Evolutionary conservation across 1,140 invertebrate genomes (phyloP).

Genomic region (Zaprionus capensis): DNA sequence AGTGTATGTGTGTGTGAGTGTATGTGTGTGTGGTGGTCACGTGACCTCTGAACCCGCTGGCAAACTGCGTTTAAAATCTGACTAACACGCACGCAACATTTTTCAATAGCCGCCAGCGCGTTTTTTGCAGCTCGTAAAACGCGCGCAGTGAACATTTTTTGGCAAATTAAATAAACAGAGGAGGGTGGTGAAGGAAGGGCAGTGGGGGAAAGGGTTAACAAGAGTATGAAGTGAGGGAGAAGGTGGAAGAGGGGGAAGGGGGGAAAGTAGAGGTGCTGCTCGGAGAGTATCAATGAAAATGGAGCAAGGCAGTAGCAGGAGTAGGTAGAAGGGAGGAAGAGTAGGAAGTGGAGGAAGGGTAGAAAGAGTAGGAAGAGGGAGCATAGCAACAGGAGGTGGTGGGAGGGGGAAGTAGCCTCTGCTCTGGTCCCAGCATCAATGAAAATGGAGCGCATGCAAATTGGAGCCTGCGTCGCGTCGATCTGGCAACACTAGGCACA

Average conservation of each 20-base stretch:
- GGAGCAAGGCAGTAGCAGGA: not conserved
- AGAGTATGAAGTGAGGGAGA: not conserved
- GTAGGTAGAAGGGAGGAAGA: too few relatives aligned
- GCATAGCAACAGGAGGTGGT: too few relatives aligned
- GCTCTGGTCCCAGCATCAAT: not conserved
- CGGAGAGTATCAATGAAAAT: constrained; percentile 49
- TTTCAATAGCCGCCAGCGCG: constrained; percentile 67
- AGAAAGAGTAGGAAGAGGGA: too few relatives aligned
- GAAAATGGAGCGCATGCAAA: constrained; percentile 45
- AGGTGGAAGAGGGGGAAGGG: not conserved
- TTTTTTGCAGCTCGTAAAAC: constrained; percentile 62
- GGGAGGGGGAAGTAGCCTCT: too few relatives aligned
- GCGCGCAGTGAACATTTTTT: constrained; percentile 69
- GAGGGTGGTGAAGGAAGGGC: constrained; percentile 14
- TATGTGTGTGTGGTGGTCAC: constrained; percentile 18
- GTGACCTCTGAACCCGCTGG: not conserved
- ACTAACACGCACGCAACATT: constrained; percentile 74
- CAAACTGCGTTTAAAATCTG: constrained; percentile 69
- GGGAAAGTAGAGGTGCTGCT: too few relatives aligned
- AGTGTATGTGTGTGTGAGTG: constrained; percentile 2
- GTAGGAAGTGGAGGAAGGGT: too few relatives aligned
- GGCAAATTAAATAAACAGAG: constrained; percentile 77
- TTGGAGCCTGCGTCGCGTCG: not conserved
- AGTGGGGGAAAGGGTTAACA: not conserved
- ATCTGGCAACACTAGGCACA: constrained; percentile 9